Evolutionary conservation across 2,888 invertebrate species (phyloP).

Genomic region (Drosophila mulleri): DNA sequence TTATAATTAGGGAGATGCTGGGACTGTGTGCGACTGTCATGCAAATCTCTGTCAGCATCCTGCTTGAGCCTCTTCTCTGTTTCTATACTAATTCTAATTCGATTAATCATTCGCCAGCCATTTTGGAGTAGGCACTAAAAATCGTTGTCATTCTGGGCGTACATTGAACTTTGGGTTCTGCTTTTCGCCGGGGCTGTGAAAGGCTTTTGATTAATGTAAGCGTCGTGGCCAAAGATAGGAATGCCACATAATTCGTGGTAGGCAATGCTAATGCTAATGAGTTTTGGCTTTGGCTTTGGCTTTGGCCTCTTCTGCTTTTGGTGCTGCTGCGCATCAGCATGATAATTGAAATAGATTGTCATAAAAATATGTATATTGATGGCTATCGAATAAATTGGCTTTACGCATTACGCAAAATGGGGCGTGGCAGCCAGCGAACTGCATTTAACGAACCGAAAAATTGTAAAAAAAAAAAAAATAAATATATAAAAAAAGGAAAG

Average conservation of each 20-base stretch:
- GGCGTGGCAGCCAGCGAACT: constrained; percentile 47
- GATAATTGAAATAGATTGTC: constrained; percentile 53
- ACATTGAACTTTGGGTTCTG: constrained; percentile 60
- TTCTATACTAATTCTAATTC: constrained; percentile 6
- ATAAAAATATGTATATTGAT: not conserved
- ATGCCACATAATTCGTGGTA: constrained; percentile 25
- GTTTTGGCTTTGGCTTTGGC: constrained; percentile 1
- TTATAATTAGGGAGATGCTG: constrained; percentile 36
- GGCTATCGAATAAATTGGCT: constrained; percentile 21
- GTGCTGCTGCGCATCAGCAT: constrained; percentile 71
- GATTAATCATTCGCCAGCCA: constrained; percentile 62
- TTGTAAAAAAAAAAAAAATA: not conserved
- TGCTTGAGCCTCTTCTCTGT: constrained; percentile 38
- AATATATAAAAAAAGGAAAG: not conserved
- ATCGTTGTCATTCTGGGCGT: constrained; percentile 30
- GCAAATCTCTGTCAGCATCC: constrained; percentile 67
- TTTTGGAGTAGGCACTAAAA: constrained; percentile 19
- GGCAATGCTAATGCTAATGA: constrained; percentile 31
- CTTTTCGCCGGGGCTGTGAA: constrained; percentile 42
- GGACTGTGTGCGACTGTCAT: constrained; percentile 52
- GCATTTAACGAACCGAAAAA: constrained; percentile 56
- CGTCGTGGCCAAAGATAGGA: constrained; percentile 44
- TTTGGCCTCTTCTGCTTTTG: not conserved
- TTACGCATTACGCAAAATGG: constrained; percentile 59
- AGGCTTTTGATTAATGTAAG: constrained; percentile 62